These are phyloP conservation scores for Astropecten irregularis DNA, from an alignment of 53 echinoderm and acorn worm species.

Conservation along the genomic window DNA sequence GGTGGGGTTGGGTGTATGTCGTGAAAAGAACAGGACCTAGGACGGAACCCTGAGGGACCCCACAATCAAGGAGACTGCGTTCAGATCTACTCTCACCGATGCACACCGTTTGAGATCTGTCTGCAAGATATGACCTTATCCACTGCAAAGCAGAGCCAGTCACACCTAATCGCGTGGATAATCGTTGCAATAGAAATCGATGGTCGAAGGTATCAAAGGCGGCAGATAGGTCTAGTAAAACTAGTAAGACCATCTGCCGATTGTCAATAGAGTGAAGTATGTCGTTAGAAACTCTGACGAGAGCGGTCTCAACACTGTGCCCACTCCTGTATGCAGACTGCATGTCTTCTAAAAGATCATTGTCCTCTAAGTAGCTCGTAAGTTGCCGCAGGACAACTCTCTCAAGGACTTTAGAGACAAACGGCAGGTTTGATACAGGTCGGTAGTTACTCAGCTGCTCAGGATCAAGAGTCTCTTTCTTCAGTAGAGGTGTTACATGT, in stretches of 20 bases:
- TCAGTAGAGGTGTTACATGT: neutral
- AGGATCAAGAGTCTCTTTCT: neutral
- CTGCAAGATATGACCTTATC: neutral
- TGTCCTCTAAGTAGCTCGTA: neutral
- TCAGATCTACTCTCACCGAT: no score
- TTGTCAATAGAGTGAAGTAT: neutral
- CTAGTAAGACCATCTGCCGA: neutral
- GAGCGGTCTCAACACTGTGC: neutral
- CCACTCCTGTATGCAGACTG: neutral
- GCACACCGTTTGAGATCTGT: neutral
- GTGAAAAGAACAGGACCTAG: no score
- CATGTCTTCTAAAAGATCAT: neutral
- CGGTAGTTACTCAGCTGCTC: neutral
- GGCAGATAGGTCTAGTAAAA: neutral
- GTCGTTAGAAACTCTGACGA: neutral
- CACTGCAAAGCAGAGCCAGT: neutral
- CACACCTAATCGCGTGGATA: neutral
- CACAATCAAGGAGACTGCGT: neutral
- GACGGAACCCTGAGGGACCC: slow-evolving; percentile 21
- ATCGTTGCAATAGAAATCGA: neutral
- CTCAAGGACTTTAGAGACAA: neutral
- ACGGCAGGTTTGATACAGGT: neutral
- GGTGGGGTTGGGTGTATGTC: slow-evolving; percentile 3
- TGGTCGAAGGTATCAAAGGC: neutral
- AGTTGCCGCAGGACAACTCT: neutral